Conservation (phyloP, 2,888 invertebrate species). For the Xylocampa areola region DNA sequence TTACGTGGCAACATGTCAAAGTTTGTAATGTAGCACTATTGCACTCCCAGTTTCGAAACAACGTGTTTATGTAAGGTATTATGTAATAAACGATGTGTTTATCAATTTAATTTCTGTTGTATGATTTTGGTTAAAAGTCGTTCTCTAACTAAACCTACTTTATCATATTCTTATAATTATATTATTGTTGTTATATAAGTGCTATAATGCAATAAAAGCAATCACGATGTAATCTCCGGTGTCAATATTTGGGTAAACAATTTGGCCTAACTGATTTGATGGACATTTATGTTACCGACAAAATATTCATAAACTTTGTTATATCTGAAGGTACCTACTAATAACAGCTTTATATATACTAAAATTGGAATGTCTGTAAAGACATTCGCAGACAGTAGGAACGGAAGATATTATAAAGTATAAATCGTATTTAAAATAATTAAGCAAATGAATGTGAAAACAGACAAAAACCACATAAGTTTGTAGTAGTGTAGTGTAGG, state of each 20-base stretch:
- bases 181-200: constrained; percentile 9
- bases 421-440: too few relatives aligned
- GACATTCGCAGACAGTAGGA: too few relatives aligned
- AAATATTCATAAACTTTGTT: too few relatives aligned
- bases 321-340: too few relatives aligned
- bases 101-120: constrained; percentile 56
- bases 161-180: neutral
- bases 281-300: too few relatives aligned
- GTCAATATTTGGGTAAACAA: neutral
- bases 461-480: too few relatives aligned
- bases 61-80: constrained; percentile 59
- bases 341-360: too few relatives aligned
- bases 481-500: neutral
- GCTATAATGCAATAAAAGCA: neutral
- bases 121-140: constrained; percentile 39
- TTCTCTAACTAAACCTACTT: constrained; percentile 13
- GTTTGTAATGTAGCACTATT: constrained; percentile 54
- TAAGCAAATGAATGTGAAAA: too few relatives aligned
- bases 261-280: neutral
- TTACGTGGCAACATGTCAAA: constrained; percentile 2
- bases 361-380: neutral
- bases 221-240: neutral
- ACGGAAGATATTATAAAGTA: too few relatives aligned
- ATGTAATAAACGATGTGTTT: constrained; percentile 71
- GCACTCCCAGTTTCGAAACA: constrained; percentile 54